A percentile compares a stretch with the other conserved stretches of the same genome.
Conservation (phyloP, 2,113 vertebrate species). For the Eulacestoma nigropectus region DNA sequence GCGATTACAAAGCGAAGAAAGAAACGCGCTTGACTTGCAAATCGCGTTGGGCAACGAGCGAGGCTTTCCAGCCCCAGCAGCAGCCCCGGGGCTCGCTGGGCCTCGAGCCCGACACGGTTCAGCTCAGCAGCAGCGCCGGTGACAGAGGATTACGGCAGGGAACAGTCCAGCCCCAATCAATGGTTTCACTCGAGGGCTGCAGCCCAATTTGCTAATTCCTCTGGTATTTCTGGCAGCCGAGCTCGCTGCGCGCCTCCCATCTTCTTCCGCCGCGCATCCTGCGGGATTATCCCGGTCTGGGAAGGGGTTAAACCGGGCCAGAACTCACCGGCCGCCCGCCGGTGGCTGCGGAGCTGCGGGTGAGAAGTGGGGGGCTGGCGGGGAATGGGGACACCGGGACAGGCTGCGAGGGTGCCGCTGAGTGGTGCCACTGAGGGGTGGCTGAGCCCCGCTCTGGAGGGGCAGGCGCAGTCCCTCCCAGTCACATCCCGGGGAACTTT, state of each 20-base stretch:
- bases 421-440: background rate
- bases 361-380: accelerated
- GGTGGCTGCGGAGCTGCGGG: background rate
- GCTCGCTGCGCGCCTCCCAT: background rate
- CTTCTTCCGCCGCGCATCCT: background rate
- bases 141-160: background rate
- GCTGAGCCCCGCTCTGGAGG: background rate
- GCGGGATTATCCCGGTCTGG: background rate
- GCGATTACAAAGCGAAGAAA: background rate
- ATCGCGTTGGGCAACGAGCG: background rate
- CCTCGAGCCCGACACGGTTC: background rate
- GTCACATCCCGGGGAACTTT: accelerated
- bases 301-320: background rate
- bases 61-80: background rate
- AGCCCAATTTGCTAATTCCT: background rate
- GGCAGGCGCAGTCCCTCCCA: accelerated
- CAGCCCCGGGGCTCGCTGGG: background rate
- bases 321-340: background rate
- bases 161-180: background rate
- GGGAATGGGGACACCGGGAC: background rate
- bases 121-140: background rate
- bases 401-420: background rate
- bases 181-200: conserved; percentile 12
- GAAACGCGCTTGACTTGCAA: conserved; percentile 9
- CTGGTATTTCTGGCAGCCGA: conserved; percentile 3